Evolutionary conservation across 1,140 invertebrate genomes (phyloP), one percentile per base, ranked within the genome.

Genomic region (Trachelipus rathkii): DNA sequence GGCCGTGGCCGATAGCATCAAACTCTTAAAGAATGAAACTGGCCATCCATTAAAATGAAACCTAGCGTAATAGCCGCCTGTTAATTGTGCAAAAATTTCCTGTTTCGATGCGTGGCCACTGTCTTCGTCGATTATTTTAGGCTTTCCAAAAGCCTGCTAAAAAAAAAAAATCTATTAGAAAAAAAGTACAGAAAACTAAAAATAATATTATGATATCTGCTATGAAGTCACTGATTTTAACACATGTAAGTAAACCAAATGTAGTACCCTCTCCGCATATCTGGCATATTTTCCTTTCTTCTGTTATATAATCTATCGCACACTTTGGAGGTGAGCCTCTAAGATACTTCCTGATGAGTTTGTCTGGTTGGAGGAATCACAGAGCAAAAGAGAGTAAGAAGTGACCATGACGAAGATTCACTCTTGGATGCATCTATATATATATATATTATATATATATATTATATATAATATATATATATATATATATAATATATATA

Each of bases 1-100:
- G n/a, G 95, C 92, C 0, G 94, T 95, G 13, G 95, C 93, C 33
- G 94, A 95, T n/a, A 0, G 95, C 94, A 85, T 97, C 93, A 86
- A 97, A 97, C 85, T 97, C 95, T 3, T n/a, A 97, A 90, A 0
- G 94, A 93, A 83, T 97, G 93, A 84, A 95, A 95, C 83, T 96
- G 95, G 3, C 95, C 95, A 85, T 97, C 95, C 89, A 97, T 92
- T n/a, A 82, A 98, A 92, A 84, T 95, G 91, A 82, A 98, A 94
- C 69, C 94, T 89, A 0, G 95, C 92, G 84, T 96, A 95, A 97
- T 93, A 7, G 93, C 77, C 95, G 87, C 67, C 95, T 88, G 82
- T 95, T 95, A 15, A 94, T 94, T 0, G 95, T 95, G 84, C 94
- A 97, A 95, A 88, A 78, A 98, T 93, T 87, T 97, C 96, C 83